Base-by-base conservation (phyloP, 2,888 invertebrate genomes). In the Lypha dubia region DNA sequence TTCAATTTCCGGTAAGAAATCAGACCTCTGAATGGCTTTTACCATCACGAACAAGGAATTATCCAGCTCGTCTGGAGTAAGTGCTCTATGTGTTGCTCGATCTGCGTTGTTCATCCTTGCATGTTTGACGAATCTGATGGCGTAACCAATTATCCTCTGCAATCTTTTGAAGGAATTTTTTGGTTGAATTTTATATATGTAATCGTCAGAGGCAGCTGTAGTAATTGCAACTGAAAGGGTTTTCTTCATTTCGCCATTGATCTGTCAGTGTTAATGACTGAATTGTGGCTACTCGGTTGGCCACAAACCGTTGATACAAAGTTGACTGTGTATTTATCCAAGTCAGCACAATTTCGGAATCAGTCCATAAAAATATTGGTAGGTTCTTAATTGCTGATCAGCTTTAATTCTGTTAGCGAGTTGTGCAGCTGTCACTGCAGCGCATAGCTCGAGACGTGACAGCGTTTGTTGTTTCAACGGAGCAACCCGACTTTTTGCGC, bases 281-380 rank as follows among this genome's bases (percentile, higher is more conserved):
- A 46, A 46, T 41, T 41, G 41, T 41, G 15, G n/a, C 46, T 46
- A 46, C n/a, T 46, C 41, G 41, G n/a, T 46, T 46, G 46, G n/a
- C 15, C 15, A 46, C n/a, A 46, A 46, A 46, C 15, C n/a, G 15
- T 3, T 46, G 15, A 46, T 46, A 46, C 46, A 46, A 46, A n/a
- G 46, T 46, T 7, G 46, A 46, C 46, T 46, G 46, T 46, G 46
- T 46, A n/a, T 46, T 46, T 46, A 15, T 46, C 46, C 46, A 46
- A n/a, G 46, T n/a, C n/a, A 46, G 3, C n/a, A 46, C 15, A n/a
- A 46, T 46, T n/a, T 46, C 46, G n/a, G 46, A 46, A 46, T 46
- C 46, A n/a, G 46, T 46, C n/a, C 4, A 46, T 46, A 46, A n/a
- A 7, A n/a, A 46, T n/a, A 46, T 46, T 46, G 15, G 46, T 46